Conservation (phyloP, 1,140 invertebrate genomes). For the Calycopis cecrops region DNA sequence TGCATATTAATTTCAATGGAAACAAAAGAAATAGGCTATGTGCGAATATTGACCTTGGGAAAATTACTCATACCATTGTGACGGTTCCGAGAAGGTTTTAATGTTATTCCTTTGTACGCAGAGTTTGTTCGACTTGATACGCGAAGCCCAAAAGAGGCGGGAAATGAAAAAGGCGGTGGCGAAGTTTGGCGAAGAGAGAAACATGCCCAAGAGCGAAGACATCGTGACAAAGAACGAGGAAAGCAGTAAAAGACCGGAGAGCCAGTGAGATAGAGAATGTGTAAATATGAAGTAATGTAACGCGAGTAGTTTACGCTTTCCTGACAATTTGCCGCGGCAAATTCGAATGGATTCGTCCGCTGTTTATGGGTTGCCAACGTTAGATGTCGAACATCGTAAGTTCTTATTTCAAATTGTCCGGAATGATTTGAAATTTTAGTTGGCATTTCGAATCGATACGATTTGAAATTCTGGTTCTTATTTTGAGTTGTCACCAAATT, state of each 20-base stretch:
- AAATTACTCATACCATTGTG: constrained; percentile 7
- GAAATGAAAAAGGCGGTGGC: constrained; percentile 56
- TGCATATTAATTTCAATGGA: no score
- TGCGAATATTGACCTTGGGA: not conserved
- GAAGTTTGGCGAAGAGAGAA: constrained; percentile 39
- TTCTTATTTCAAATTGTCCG: constrained; percentile 4
- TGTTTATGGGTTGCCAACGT: constrained; percentile 13
- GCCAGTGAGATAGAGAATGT: constrained; percentile 40
- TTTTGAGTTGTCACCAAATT: no score
- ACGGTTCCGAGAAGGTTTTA: constrained; percentile 4
- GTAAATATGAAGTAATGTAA: constrained; percentile 25
- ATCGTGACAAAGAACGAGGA: constrained; percentile 49
- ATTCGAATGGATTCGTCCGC: constrained; percentile 41
- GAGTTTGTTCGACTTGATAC: constrained; percentile 63
- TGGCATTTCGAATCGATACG: not conserved
- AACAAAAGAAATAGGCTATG: no score
- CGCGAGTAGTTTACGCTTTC: constrained; percentile 34
- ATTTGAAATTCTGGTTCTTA: not conserved
- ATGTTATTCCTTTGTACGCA: constrained; percentile 28
- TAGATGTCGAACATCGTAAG: not conserved
- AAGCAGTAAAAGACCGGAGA: constrained; percentile 54
- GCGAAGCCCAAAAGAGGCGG: constrained; percentile 56
- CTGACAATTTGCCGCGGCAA: constrained; percentile 45
- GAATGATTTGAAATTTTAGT: not conserved
- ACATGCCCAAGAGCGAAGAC: constrained; percentile 48